Percentiles rank a stretch among this genome's conserved stretches.
Evolutionary conservation across 2,113 vertebrate species (phyloP).

Genomic region (Clarias magur): DNA sequence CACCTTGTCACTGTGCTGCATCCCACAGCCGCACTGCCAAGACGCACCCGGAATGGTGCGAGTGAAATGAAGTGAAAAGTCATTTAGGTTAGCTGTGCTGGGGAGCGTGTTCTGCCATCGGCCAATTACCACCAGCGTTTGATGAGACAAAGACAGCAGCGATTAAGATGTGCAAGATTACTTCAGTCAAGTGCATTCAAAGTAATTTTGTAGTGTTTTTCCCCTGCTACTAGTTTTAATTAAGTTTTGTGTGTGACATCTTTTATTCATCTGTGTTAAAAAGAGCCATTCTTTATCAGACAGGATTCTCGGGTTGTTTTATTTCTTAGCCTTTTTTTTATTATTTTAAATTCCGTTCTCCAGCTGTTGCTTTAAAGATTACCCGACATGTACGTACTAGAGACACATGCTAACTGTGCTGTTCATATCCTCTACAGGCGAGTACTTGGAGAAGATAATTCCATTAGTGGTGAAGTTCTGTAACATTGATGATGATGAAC

Average conservation of each 20-base stretch:
- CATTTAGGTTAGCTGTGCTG: slow-evolving; percentile 39
- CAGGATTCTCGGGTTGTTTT: neutral
- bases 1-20: slow-evolving; percentile 20
- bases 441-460: slow-evolving; percentile 98
- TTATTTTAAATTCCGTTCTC: neutral
- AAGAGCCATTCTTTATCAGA: slow-evolving; percentile 35
- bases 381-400: neutral
- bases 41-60: neutral
- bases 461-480: slow-evolving; percentile 99
- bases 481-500: slow-evolving; percentile 95
- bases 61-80: slow-evolving; percentile 45
- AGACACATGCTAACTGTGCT: neutral
- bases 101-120: slow-evolving; percentile 13
- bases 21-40: neutral
- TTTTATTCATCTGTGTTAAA: slow-evolving; percentile 27
- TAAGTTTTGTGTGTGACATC: slow-evolving; percentile 29
- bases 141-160: slow-evolving; percentile 45
- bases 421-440: slow-evolving; percentile 73
- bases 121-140: slow-evolving; percentile 48
- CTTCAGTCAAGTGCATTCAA: slow-evolving; percentile 24
- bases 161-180: slow-evolving; percentile 57
- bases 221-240: slow-evolving; percentile 45
- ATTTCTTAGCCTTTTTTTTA: neutral
- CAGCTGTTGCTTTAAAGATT: slow-evolving; percentile 15
- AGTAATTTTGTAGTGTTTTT: slow-evolving; percentile 39